Conservation (phyloP, 2,797 vertebrate species). For the Sebastes cheni region DNA sequence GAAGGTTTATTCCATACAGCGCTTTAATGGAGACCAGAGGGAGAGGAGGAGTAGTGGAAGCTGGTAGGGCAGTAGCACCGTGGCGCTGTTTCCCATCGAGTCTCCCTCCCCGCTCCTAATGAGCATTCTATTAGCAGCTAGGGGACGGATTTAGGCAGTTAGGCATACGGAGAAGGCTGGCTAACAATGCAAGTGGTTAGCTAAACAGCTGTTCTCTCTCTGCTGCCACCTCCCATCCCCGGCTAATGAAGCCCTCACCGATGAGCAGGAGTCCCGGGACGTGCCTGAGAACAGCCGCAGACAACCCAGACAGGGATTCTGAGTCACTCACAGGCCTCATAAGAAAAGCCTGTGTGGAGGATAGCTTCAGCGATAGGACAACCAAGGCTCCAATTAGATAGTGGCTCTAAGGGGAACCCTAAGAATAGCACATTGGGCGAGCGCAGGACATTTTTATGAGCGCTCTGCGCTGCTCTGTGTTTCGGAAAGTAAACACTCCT, state of each 20-base stretch:
- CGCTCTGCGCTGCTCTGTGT: constrained; percentile 25
- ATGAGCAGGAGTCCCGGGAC: constrained; percentile 76
- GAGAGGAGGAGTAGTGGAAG: constrained; percentile 63
- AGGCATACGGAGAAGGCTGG: constrained; percentile 83
- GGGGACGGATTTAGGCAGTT: constrained; percentile 80
- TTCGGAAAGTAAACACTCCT: constrained; percentile 52
- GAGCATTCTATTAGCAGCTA: constrained; percentile 86
- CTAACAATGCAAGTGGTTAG: constrained; percentile 86
- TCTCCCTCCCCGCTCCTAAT: constrained; percentile 76
- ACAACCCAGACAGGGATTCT: constrained; percentile 59
- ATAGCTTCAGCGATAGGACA: constrained; percentile 46
- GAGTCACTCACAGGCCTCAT: constrained; percentile 56
- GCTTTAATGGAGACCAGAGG: constrained; percentile 78
- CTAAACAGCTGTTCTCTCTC: constrained; percentile 86
- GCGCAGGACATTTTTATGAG: constrained; percentile 53
- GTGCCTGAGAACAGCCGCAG: constrained; percentile 59
- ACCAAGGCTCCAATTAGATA: constrained; percentile 69
- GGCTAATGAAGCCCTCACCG: constrained; percentile 86
- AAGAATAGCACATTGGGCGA: constrained; percentile 65
- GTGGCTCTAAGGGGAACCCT: constrained; percentile 67
- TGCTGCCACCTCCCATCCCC: constrained; percentile 78
- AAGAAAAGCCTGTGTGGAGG: constrained; percentile 44
- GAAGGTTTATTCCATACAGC: constrained; percentile 39
- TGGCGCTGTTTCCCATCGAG: constrained; percentile 72
- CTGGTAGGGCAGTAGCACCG: constrained; percentile 48